Evolutionary conservation across 1,140 invertebrate species (phyloP).

Genomic region (Eurosta solidaginis): DNA sequence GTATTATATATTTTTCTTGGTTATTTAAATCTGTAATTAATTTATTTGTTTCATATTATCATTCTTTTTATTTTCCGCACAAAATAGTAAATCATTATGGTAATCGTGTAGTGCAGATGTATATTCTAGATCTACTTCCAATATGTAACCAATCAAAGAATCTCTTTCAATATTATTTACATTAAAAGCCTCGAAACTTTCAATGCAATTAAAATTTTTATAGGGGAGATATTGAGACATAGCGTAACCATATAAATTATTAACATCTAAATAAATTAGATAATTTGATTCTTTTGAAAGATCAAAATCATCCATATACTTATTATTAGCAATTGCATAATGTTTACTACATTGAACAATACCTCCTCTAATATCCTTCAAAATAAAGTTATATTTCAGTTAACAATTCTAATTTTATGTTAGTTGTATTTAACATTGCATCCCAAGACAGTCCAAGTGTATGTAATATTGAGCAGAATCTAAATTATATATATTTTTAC

Average conservation of each 20-base stretch:
- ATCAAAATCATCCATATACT: constrained; percentile 60
- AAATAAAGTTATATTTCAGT: constrained; percentile 59
- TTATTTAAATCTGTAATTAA: constrained; percentile 53
- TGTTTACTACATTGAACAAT: constrained; percentile 54
- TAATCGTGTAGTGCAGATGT: constrained; percentile 60
- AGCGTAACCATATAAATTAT: constrained; percentile 64
- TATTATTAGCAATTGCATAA: constrained; percentile 61
- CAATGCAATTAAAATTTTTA: constrained; percentile 60
- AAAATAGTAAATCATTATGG: constrained; percentile 63
- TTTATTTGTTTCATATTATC: constrained; percentile 43
- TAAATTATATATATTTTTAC: constrained; percentile 46
- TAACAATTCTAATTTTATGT: constrained; percentile 61
- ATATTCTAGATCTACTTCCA: constrained; percentile 61
- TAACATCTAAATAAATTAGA: constrained; percentile 61
- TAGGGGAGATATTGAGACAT: constrained; percentile 61
- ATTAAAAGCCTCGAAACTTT: constrained; percentile 48
- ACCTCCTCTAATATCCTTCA: constrained; percentile 57
- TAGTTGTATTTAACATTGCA: constrained; percentile 57
- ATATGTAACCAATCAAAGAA: constrained; percentile 61
- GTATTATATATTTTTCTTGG: constrained; percentile 61
- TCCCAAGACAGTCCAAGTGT: constrained; percentile 55
- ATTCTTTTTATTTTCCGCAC: constrained; percentile 51
- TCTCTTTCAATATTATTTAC: constrained; percentile 52
- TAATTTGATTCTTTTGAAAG: constrained; percentile 44
- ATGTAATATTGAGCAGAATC: constrained; percentile 56